A percentile compares a stretch with the other conserved stretches of the same genome.
phyloP scores from a whole-genome alignment of 2,797 vertebrate genomes.

The Halcyon chelicuti region DNA sequence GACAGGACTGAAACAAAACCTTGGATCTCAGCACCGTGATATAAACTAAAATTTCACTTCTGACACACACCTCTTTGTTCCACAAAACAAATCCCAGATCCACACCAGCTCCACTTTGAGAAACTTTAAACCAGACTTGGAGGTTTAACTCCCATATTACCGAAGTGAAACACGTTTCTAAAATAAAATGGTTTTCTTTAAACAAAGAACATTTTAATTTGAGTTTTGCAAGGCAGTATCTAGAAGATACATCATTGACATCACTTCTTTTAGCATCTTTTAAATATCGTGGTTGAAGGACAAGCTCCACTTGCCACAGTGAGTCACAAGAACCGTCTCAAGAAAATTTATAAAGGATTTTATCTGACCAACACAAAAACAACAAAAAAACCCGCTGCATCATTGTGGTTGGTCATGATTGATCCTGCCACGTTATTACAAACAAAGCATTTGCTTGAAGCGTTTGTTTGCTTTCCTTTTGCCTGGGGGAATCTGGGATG shows the following conservation, averaged over 20 bases:
- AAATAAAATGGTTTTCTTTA: neutral
- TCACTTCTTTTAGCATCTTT: slow-evolving; percentile 19
- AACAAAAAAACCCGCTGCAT: slow-evolving; percentile 2
- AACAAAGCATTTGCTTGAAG: slow-evolving; percentile 12
- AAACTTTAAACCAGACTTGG: neutral
- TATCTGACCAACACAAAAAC: slow-evolving; percentile 13
- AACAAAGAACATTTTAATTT: neutral
- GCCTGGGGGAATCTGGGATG: slow-evolving; percentile 40
- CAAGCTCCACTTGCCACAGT: neutral
- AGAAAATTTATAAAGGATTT: slow-evolving; percentile 28
- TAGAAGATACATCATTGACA: neutral
- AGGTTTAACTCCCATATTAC: neutral
- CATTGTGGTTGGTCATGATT: slow-evolving; percentile 28
- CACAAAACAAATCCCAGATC: neutral
- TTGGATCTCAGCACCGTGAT: neutral
- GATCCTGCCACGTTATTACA: slow-evolving; percentile 36
- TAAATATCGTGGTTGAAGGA: slow-evolving; percentile 30
- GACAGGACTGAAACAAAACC: neutral
- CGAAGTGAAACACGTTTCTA: neutral
- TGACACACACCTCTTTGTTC: neutral
- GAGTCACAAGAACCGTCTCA: slow-evolving; percentile 17
- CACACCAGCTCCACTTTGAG: neutral
- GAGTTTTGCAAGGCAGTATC: neutral
- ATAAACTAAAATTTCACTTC: neutral
- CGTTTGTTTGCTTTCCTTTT: slow-evolving; percentile 45